These are phyloP conservation scores for Tapirus indicus DNA, from an alignment of 2,797 vertebrate genomes.

Conservation along the genomic window DNA sequence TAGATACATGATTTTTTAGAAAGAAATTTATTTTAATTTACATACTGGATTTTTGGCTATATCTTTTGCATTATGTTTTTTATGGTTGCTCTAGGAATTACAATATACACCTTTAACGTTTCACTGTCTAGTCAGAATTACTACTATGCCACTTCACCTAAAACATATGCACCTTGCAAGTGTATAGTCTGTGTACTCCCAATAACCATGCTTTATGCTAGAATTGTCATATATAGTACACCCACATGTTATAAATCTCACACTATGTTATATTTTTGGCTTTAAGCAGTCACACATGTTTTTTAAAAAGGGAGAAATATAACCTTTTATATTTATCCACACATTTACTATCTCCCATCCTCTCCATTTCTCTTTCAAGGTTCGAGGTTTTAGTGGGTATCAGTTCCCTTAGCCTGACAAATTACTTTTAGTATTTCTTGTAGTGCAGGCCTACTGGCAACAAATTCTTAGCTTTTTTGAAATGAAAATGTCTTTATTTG, in stretches of 20 bases:
- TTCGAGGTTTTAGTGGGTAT: not conserved
- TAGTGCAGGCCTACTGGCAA: not conserved
- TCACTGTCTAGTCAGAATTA: not conserved
- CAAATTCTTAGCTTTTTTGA: not conserved
- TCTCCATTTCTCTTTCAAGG: not conserved
- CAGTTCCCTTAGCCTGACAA: not conserved
- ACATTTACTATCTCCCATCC: not conserved
- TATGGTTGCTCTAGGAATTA: not conserved
- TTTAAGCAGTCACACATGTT: not conserved
- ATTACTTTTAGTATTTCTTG: not conserved
- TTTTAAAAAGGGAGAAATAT: not conserved
- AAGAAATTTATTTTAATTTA: not conserved
- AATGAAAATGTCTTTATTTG: not conserved
- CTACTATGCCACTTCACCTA: not conserved
- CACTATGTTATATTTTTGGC: not conserved
- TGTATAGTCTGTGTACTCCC: not conserved
- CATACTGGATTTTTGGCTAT: not conserved
- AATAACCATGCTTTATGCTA: not conserved
- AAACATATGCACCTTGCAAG: not conserved
- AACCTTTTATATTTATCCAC: not conserved
- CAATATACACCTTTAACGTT: not conserved
- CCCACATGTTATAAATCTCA: not conserved
- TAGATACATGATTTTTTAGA: not conserved
- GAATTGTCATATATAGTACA: not conserved
- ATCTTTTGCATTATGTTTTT: not conserved